These are phyloP conservation scores for Drosophila busckii DNA, from an alignment of 1,140 invertebrate species.

Conservation along the genomic window DNA sequence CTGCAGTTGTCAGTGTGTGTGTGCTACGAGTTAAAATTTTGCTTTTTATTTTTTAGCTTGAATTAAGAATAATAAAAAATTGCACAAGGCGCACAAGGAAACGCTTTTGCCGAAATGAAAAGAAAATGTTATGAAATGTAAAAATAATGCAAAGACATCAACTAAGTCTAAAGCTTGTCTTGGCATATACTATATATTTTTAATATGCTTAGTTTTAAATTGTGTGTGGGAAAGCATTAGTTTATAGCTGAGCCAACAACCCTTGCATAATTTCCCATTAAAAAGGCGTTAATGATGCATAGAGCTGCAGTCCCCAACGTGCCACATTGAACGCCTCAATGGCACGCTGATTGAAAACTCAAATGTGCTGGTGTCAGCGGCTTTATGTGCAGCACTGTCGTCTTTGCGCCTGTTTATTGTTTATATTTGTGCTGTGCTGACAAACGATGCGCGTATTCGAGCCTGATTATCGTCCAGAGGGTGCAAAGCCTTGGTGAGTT, in stretches of 20 bases:
- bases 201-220: no score
- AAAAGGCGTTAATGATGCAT: slow-evolving; percentile 64
- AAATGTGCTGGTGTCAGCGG: slow-evolving; percentile 46
- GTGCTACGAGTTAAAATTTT: no score
- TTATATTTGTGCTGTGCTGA: slow-evolving; percentile 56
- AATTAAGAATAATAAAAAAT: slow-evolving; percentile 64
- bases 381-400: not conserved
- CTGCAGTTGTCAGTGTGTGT: slow-evolving; percentile 2
- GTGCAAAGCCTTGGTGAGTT: no score
- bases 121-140: slow-evolving; percentile 56
- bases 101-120: slow-evolving; percentile 52
- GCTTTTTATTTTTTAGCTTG: no score
- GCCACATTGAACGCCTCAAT: slow-evolving; percentile 60
- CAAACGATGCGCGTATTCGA: no score
- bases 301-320: slow-evolving; percentile 42
- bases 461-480: no score
- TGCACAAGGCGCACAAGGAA: slow-evolving; percentile 13
- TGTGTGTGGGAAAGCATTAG: slow-evolving; percentile 52
- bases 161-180: slow-evolving; percentile 13
- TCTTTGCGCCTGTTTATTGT: not conserved
- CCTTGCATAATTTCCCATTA: slow-evolving; percentile 36
- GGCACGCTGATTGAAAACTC: slow-evolving; percentile 68
- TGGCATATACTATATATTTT: no score
- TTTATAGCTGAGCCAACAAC: no score
- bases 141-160: slow-evolving; percentile 56